A percentile compares a stretch with the other conserved stretches of the same genome.
Evolutionary conservation across 2,888 invertebrate genomes (phyloP).

Genomic region (Conomelus anceps): DNA sequence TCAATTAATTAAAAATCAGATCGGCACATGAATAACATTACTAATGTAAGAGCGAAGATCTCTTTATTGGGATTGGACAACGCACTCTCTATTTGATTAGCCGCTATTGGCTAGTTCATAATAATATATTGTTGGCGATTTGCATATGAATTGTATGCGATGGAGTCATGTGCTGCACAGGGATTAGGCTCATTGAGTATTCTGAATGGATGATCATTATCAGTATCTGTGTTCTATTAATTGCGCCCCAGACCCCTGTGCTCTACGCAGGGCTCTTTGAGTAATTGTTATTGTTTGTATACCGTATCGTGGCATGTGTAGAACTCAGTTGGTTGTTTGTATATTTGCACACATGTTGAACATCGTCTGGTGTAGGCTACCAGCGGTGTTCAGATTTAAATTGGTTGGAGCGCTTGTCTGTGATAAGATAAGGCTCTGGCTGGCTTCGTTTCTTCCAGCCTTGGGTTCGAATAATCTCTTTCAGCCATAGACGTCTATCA

Average conservation of each 20-base stretch:
- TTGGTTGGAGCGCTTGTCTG: no score
- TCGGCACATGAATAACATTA: neutral
- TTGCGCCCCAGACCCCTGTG: neutral
- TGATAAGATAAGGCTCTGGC: no score
- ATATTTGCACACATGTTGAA: no score
- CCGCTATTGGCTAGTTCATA: neutral
- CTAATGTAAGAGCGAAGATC: neutral
- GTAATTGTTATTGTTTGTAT: neutral
- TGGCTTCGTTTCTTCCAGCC: no score
- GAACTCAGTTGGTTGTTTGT: no score
- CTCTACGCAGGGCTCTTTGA: neutral
- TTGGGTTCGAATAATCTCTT: no score
- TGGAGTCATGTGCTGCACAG: neutral
- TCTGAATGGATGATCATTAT: neutral
- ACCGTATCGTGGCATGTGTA: neutral
- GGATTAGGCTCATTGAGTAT: neutral
- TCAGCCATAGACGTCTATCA: no score
- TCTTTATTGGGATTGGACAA: neutral
- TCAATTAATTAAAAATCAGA: neutral
- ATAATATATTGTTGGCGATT: neutral
- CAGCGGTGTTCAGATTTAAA: no score
- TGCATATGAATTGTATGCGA: neutral
- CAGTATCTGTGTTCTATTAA: neutral
- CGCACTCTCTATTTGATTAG: neutral
- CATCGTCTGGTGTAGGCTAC: no score